Conservation (phyloP, 2,888 invertebrate genomes). For the Tholera decimalis region DNA sequence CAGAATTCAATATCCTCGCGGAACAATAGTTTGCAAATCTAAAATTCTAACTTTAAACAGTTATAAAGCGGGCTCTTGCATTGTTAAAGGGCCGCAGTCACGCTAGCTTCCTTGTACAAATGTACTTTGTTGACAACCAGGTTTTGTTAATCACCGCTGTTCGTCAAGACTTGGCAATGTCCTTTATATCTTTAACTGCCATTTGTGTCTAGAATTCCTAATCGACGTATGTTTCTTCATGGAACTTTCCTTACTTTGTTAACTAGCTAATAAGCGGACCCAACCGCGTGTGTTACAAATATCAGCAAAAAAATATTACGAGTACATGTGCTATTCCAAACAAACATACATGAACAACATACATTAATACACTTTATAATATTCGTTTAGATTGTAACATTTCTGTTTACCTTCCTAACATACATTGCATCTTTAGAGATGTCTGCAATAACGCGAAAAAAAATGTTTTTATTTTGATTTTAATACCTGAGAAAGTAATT, state of each 20-base stretch:
- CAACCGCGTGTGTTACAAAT: too few relatives aligned
- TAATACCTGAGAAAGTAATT: too few relatives aligned
- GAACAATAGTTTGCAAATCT: conserved; percentile 56
- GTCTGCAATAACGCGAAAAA: too few relatives aligned
- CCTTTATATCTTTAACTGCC: conserved; percentile 7
- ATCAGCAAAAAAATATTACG: too few relatives aligned
- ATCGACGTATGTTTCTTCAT: conserved; percentile 20
- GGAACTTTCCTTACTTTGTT: conserved; percentile 20
- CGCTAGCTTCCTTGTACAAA: conserved; percentile 20
- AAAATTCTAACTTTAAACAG: conserved; percentile 50
- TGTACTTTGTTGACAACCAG: conserved; percentile 9
- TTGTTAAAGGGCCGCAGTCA: conserved; percentile 41
- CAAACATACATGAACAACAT: too few relatives aligned
- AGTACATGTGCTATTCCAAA: too few relatives aligned
- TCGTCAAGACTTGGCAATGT: conserved; percentile 29
- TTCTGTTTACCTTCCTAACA: too few relatives aligned
- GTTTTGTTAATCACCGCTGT: conserved; percentile 11
- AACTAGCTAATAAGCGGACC: too few relatives aligned
- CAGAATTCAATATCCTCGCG: conserved; percentile 49
- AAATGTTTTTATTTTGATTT: too few relatives aligned
- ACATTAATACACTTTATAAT: too few relatives aligned
- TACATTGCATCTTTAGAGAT: neutral
- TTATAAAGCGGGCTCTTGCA: conserved; percentile 43
- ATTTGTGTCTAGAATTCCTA: conserved; percentile 27
- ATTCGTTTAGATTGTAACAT: too few relatives aligned